A percentile compares a stretch with the other conserved stretches of the same genome.
Evolutionary conservation across 2,888 invertebrate species (phyloP).

Genomic region (Sesia bembeciformis): DNA sequence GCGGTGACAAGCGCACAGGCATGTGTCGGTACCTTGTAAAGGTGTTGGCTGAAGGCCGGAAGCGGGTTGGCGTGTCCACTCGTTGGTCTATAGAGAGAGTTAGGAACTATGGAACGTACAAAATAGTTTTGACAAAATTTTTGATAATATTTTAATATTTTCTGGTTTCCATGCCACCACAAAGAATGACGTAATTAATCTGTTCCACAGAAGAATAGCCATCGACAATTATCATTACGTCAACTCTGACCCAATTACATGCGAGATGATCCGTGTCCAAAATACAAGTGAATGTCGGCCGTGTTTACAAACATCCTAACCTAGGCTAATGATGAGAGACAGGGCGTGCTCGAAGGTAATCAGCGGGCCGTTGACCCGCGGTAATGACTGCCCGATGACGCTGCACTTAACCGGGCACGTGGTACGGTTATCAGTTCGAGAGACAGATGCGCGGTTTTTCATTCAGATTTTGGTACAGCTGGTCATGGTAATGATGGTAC

Average conservation of each 20-base stretch:
- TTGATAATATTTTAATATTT: too few species aligned
- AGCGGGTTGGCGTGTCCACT: too few species aligned
- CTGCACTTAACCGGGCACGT: conserved; percentile 56
- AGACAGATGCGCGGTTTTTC: conserved; percentile 30
- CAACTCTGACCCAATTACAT: conserved; percentile 39
- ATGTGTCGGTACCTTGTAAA: too few species aligned
- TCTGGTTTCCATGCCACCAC: too few species aligned
- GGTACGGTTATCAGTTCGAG: conserved; percentile 26
- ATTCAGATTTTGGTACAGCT: conserved; percentile 5
- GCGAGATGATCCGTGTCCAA: conserved; percentile 30
- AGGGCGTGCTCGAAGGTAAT: conserved; percentile 67
- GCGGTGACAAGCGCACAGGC: too few species aligned
- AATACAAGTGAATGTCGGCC: conserved; percentile 48
- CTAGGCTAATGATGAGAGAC: conserved; percentile 73
- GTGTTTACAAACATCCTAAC: conserved; percentile 74
- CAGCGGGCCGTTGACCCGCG: conserved; percentile 65
- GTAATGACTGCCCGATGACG: conserved; percentile 73
- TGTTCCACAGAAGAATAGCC: too few species aligned
- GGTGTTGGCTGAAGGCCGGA: too few species aligned
- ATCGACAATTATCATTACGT: not conserved
- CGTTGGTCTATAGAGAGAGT: too few species aligned
- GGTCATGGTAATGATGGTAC: not conserved
- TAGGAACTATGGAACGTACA: too few species aligned
- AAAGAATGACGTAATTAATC: too few species aligned
- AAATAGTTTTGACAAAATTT: too few species aligned